These are phyloP conservation scores for Hyles vespertilio DNA, from an alignment of 1,140 invertebrate species.

Conservation along the genomic window DNA sequence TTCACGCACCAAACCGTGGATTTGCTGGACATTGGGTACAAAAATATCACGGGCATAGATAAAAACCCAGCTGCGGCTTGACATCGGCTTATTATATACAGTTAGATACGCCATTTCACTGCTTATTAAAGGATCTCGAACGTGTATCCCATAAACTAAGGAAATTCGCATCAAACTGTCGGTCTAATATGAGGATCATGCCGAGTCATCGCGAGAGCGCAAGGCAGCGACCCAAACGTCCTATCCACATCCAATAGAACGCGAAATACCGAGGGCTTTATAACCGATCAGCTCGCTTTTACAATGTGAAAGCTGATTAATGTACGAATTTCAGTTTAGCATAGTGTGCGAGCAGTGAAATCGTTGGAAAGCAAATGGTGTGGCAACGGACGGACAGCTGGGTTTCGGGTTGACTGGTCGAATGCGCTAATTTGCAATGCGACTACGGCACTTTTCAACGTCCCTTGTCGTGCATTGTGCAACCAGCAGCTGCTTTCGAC, in stretches of 20 bases:
- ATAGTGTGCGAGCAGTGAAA: constrained; percentile 30
- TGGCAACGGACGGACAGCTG: constrained; percentile 36
- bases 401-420: constrained; percentile 37
- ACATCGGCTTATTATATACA: no score
- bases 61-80: no score
- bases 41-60: no score
- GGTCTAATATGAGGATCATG: no score
- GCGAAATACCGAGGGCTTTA: constrained; percentile 18
- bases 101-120: no score
- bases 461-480: constrained; percentile 23
- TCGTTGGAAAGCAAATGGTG: constrained; percentile 39
- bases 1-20: no score
- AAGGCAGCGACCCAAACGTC: no score
- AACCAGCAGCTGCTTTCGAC: constrained; percentile 24
- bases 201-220: no score
- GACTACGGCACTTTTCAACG: constrained; percentile 39
- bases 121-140: no score
- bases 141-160: no score
- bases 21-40: no score
- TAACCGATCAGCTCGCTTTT: constrained; percentile 23
- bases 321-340: constrained; percentile 33
- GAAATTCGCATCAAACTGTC: no score
- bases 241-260: constrained; percentile 5
- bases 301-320: constrained; percentile 31
- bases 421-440: constrained; percentile 48